Evolutionary conservation across 2,888 invertebrate species (phyloP), one percentile per base, ranked within the genome.

Genomic region (Hypercompe scribonia): DNA sequence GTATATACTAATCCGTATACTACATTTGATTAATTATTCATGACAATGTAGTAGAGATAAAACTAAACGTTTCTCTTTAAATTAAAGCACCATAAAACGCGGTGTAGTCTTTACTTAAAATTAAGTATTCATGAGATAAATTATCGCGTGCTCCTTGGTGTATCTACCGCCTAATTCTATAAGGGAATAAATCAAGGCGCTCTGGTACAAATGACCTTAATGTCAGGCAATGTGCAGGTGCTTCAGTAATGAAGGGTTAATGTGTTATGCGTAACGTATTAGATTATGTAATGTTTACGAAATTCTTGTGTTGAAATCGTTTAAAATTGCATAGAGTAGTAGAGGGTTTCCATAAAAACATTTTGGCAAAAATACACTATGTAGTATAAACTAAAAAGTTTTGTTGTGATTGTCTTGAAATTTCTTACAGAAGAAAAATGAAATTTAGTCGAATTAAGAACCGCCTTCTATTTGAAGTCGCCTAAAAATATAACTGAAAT

Each of bases 161-260:
- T 65, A 71, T 65, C 68, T 70, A 74, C 71, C 66, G 72, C 74
- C 58, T 67, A 64, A 72, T 68, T 65, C 54, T 46, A 65, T 54
- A 21, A 74, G 72, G 77, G 76, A 76, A 81, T 82, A 84, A 81
- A 84, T 84, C 83, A 83, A 72, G 34, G 34, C 61, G 70, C 69
- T 73, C 72, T 64, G 74, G 80, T 74, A 79, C 76, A 76, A 84
- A 84, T 80, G 77, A 84, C 84, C 82, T 50, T 84, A 83, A 84
- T 84, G 68, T 74, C 74, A 58, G 75, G 61, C 67, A 70, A 79
- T 79, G 76, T 80, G 68, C 74, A 81, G 77, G 77, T 80, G 77
- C 68, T 70, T 66, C 68, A 61, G 79, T 74, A 75, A 81, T 78
- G 74, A 78, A 75, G 78, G 83, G 78, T 78, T 81, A 77, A 81